These are phyloP conservation scores for Anguilla rostrata DNA, from an alignment of 2,113 vertebrate species.

Conservation along the genomic window DNA sequence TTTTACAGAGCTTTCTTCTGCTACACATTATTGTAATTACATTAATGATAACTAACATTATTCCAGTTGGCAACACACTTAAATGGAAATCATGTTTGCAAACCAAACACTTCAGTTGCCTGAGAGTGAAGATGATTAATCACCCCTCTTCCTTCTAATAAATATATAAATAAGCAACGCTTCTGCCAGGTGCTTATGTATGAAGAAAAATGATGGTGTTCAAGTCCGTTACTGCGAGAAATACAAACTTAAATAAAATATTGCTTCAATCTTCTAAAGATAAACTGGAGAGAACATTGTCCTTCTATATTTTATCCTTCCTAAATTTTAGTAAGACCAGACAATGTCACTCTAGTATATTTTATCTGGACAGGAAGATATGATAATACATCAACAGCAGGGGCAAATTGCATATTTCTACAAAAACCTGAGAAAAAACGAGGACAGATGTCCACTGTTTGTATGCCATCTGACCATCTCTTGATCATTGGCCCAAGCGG, in stretches of 20 bases:
- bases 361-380: background rate
- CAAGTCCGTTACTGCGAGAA: background rate
- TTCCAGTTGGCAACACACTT: conserved; percentile 19
- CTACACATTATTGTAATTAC: conserved; percentile 22
- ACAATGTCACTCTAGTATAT: background rate
- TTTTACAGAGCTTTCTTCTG: conserved; percentile 16
- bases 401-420: conserved; percentile 11
- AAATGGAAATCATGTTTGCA: conserved; percentile 31
- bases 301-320: background rate
- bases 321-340: background rate
- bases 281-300: conserved; percentile 13
- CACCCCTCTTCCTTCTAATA: conserved; percentile 20
- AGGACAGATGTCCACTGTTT: conserved; percentile 23
- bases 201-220: conserved; percentile 35
- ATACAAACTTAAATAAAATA: background rate
- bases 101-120: conserved; percentile 37
- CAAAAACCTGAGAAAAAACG: background rate
- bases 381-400: background rate
- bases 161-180: conserved; percentile 30
- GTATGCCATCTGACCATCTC: conserved; percentile 13
- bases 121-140: conserved; percentile 36
- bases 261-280: background rate
- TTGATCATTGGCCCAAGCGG: background rate
- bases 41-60: conserved; percentile 37
- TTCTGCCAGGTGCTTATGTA: conserved; percentile 38